Conservation (phyloP, 2,113 vertebrate species). For the human region DNA sequence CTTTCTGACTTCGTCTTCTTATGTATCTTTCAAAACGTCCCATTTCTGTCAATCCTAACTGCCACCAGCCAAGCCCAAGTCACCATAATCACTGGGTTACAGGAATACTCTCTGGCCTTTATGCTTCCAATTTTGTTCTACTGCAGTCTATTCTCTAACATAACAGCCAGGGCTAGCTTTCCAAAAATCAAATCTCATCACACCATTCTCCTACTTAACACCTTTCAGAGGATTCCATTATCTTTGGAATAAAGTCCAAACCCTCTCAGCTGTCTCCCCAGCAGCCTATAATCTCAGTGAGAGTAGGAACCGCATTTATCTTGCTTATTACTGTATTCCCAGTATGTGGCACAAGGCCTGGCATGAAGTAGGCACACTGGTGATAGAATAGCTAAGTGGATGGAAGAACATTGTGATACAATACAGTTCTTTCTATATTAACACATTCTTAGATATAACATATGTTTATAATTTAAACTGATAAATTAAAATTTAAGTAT, state of each 20-base stretch:
- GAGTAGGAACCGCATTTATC: neutral
- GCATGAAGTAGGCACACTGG: neutral
- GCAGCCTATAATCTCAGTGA: neutral
- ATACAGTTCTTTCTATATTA: neutral
- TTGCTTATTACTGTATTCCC: neutral
- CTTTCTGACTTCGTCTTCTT: neutral
- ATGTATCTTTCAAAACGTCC: neutral
- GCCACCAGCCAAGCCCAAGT: neutral
- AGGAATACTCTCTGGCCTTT: neutral
- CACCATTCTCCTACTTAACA: slow-evolving; percentile 18
- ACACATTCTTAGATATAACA: neutral
- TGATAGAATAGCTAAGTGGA: neutral
- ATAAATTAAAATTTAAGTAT: slow-evolving; percentile 44
- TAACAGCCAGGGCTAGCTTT: neutral
- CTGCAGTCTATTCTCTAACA: neutral
- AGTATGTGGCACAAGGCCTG: neutral
- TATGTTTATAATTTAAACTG: neutral
- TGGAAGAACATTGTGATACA: neutral
- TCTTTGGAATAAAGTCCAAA: neutral
- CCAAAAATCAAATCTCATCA: neutral
- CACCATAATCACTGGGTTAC: neutral
- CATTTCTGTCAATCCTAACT: neutral
- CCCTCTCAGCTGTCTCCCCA: neutral
- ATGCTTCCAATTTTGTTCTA: neutral
- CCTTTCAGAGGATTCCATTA: neutral